Conservation (phyloP, 1,140 invertebrate genomes). For the Drosophila pectinifera region DNA sequence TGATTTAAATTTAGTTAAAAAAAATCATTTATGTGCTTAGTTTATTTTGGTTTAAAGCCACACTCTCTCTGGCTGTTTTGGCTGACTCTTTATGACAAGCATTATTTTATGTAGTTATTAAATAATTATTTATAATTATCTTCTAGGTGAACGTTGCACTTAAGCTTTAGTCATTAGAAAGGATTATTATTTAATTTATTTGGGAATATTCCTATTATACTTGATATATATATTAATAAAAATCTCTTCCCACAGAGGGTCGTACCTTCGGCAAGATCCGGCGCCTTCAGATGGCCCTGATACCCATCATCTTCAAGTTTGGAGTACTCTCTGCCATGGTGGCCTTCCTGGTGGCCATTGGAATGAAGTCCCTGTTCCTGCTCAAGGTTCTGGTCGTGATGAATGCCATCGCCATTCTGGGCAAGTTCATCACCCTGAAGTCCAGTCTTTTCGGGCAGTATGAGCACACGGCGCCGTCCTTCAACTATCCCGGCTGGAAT, state of each 20-base stretch:
- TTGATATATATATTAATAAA: not conserved
- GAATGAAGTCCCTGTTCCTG: constrained; percentile 85
- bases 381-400: constrained; percentile 83
- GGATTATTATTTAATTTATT: not conserved
- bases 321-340: constrained; percentile 86
- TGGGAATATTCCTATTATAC: not conserved
- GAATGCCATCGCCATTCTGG: constrained; percentile 76
- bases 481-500: constrained; percentile 75
- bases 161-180: not conserved
- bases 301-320: constrained; percentile 86
- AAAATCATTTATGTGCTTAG: not conserved
- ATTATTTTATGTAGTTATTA: not conserved
- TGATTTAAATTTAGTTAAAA: not conserved
- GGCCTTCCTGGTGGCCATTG: constrained; percentile 84
- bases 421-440: constrained; percentile 78
- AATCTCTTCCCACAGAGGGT: constrained; percentile 50
- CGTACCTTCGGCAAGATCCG: constrained; percentile 85
- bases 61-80: too few relatives aligned
- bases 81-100: not conserved
- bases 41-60: not conserved
- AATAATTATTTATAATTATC: not conserved
- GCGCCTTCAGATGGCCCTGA: constrained; percentile 84
- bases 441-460: constrained; percentile 60
- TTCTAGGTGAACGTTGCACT: not conserved
- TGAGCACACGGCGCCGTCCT: constrained; percentile 65